phyloP scores from a whole-genome alignment of 2,113 vertebrate species.

The Clarias magur region DNA sequence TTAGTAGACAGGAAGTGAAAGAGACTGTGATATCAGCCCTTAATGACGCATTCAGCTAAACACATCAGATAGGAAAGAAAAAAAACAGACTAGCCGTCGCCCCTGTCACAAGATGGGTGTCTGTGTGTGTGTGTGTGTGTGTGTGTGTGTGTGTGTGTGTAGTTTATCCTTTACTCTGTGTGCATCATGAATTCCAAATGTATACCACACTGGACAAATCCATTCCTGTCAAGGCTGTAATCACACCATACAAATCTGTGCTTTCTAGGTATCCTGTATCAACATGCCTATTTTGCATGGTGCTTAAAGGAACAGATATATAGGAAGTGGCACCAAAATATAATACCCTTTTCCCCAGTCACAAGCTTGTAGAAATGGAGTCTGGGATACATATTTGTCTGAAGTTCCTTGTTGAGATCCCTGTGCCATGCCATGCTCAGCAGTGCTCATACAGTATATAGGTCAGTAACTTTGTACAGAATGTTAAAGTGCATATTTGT shows the following conservation, averaged over 20 bases:
- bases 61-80: conserved; percentile 52
- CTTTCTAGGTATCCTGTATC: not conserved
- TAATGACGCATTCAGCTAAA: conserved; percentile 52
- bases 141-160: not conserved
- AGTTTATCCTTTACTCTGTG: not conserved
- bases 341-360: conserved; percentile 61
- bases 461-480: not conserved
- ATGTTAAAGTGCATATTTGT: not conserved
- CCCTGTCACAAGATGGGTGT: conserved; percentile 53
- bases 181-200: not conserved
- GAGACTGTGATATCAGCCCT: conserved; percentile 49
- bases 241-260: not conserved
- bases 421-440: not conserved
- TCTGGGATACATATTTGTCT: conserved; percentile 69
- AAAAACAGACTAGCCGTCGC: conserved; percentile 49
- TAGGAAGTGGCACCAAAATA: conserved; percentile 21
- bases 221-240: not conserved
- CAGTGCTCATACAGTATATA: not conserved
- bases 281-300: not conserved
- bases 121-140: conserved; percentile 12
- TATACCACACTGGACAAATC: not conserved
- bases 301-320: not conserved
- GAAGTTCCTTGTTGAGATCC: conserved; percentile 63
- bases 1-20: conserved; percentile 55
- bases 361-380: conserved; percentile 72